Conservation (phyloP, 37 sponge, comb jelly and placozoan species). For the Chondrosia reniformis region DNA sequence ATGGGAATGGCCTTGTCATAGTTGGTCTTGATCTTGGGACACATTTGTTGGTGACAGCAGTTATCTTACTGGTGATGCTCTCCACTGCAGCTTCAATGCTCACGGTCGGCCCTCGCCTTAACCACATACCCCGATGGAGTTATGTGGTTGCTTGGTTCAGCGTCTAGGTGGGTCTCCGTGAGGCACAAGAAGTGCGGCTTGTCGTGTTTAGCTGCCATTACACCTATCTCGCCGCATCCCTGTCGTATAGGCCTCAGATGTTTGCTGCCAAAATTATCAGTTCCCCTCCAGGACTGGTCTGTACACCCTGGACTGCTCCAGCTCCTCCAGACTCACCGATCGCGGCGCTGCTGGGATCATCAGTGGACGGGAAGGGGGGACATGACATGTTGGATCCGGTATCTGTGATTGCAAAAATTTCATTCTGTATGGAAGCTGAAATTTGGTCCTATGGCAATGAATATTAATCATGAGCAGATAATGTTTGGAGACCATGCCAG, state of each 20-base stretch:
- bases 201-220: slow-evolving; percentile 1
- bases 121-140: background rate
- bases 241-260: slow-evolving; percentile 13
- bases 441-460: too few species aligned
- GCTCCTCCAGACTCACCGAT: slow-evolving; percentile 14
- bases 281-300: background rate
- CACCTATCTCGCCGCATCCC: slow-evolving; percentile 18
- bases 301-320: background rate
- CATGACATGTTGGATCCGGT: too few species aligned
- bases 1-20: slow-evolving; percentile 12
- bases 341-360: slow-evolving; percentile 11
- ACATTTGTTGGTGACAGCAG: slow-evolving; percentile 1
- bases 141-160: background rate
- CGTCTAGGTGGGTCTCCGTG: slow-evolving; percentile 10
- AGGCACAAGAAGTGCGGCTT: slow-evolving; percentile 18
- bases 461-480: too few species aligned
- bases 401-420: too few species aligned
- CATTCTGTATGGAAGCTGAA: too few species aligned
- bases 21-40: slow-evolving; percentile 1
- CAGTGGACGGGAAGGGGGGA: background rate
- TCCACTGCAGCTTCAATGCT: slow-evolving; percentile 1
- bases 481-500: too few species aligned
- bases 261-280: background rate
- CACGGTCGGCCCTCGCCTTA: slow-evolving; percentile 8
- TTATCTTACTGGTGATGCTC: background rate